Percentiles rank a stretch among this genome's conserved stretches.
These are phyloP conservation scores for Heliconius congener DNA, from an alignment of 1,140 invertebrate genomes.

Conservation along the genomic window DNA sequence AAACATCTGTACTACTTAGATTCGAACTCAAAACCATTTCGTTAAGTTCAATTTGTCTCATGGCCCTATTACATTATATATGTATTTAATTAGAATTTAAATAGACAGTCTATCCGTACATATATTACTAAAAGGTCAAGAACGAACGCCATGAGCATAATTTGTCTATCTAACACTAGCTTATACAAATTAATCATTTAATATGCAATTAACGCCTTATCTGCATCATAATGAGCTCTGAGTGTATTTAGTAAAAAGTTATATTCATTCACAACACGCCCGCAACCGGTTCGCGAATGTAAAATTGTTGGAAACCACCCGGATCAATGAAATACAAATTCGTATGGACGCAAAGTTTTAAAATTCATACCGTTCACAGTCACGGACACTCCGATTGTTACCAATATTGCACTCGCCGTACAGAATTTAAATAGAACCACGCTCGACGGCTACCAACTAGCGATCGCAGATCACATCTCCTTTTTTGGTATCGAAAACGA, in stretches of 20 bases:
- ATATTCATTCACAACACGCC: conserved; percentile 26
- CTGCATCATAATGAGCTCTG: not conserved
- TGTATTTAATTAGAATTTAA: not conserved
- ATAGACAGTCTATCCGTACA: not conserved
- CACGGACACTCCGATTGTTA: conserved; percentile 63
- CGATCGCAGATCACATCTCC: conserved; percentile 46
- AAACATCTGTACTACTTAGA: too few relatives aligned
- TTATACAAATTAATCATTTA: conserved; percentile 2
- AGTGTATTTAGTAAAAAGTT: conserved; percentile 4
- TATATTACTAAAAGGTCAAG: not conserved
- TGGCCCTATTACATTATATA: not conserved
- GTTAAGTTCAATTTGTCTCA: not conserved
- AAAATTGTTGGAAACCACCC: conserved; percentile 35
- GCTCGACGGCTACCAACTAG: conserved; percentile 46
- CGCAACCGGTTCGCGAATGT: conserved; percentile 20
- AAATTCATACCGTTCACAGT: conserved; percentile 64
- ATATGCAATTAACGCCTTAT: conserved; percentile 5
- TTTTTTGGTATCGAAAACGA: conserved; percentile 48
- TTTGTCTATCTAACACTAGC: conserved; percentile 11
- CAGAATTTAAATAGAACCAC: conserved; percentile 65
- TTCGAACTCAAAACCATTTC: too few relatives aligned
- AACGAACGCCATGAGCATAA: not conserved
- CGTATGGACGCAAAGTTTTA: conserved; percentile 56
- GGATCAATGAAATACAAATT: conserved; percentile 60
- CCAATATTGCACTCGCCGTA: conserved; percentile 61